A percentile compares a stretch with the other conserved stretches of the same genome.
Evolutionary conservation across 2,797 vertebrate genomes (phyloP).

Genomic region (Neosilurus hyrtlii): DNA sequence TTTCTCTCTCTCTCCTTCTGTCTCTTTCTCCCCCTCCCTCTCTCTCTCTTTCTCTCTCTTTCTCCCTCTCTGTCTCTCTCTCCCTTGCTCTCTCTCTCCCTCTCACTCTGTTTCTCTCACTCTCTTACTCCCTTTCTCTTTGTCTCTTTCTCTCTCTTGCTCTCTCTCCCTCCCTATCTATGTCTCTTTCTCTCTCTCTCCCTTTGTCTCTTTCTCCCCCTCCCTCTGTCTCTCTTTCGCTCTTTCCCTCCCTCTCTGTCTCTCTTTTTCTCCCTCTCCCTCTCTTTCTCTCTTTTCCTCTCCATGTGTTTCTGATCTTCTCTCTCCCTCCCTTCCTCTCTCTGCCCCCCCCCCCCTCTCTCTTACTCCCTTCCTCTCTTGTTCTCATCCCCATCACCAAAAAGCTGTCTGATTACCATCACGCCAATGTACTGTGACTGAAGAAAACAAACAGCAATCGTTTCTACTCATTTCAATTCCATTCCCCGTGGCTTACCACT

Average conservation of each 20-base stretch:
- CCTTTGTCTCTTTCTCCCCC: too few species aligned
- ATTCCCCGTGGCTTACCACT: constrained; percentile 51
- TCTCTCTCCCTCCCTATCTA: too few species aligned
- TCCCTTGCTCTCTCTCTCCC: too few species aligned
- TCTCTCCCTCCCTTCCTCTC: constrained; percentile 14
- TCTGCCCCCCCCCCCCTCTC: not conserved
- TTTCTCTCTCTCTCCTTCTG: not conserved
- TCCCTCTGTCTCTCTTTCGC: too few species aligned
- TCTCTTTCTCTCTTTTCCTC: constrained; percentile 20
- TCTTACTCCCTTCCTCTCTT: too few species aligned
- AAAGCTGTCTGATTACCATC: constrained; percentile 53
- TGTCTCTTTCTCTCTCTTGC: too few species aligned
- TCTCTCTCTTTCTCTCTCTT: not conserved
- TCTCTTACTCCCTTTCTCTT: too few species aligned
- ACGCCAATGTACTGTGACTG: constrained; percentile 48
- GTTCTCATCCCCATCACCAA: constrained; percentile 36
- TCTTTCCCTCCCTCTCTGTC: not conserved
- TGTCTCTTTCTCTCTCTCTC: too few species aligned
- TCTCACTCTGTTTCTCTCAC: too few species aligned
- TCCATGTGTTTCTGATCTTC: not conserved
- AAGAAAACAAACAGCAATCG: constrained; percentile 55
- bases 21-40: not conserved
- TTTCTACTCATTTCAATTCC: constrained; percentile 57
- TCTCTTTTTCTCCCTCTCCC: not conserved
- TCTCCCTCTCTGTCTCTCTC: too few species aligned